Evolutionary conservation across 2,888 invertebrate species (phyloP), one percentile per base, ranked within the genome.

Genomic region (Galeruca laticollis): DNA sequence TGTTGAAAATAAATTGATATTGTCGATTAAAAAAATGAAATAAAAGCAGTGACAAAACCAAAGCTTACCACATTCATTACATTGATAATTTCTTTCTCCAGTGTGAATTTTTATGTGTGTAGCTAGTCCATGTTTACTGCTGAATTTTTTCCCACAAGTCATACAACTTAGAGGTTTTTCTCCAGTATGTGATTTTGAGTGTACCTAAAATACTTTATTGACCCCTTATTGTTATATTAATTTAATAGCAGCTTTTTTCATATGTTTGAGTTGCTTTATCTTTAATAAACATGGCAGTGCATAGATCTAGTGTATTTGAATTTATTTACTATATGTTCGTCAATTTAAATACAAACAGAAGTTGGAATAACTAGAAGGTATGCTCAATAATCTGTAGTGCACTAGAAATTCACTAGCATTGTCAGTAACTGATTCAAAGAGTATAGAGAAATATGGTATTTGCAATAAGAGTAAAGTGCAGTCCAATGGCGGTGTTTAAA

Each of bases 91-190:
- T 62, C 78, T 80, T 71, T 84, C 85, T 2, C 85, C 84, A 11
- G 83, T 83, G 71, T 85, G 85, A 9, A 78, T 81, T 78, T 84
- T 84, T 60, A 81, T 81, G 69, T 85, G 85, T 9, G 81, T 81
- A 10, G 77, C 71, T 43, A 85, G 73, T 10, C 84, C 82, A 66
- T 82, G 83, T 9, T 79, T 77, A 73, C 82, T 82, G 0, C 82
- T 75, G 70, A 85, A 84, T 10, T 80, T 69, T 78, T 84, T 84
- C 4, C 83, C 83, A 72, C 85, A 85, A 60, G 79, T 78, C n/a
- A 76, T 79, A 70, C 85, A 85, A 59, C 80, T 77, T 15, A 82
- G 73, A 11, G 83, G 83, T 67, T 82, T 82, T 67, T 83, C 82
- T n/a, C 82, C 83, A 5, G 82, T 83, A 69, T 85, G 85, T 5